These are phyloP conservation scores for Armadillidium nasatum DNA, from an alignment of 1,140 invertebrate genomes.

Conservation along the genomic window DNA sequence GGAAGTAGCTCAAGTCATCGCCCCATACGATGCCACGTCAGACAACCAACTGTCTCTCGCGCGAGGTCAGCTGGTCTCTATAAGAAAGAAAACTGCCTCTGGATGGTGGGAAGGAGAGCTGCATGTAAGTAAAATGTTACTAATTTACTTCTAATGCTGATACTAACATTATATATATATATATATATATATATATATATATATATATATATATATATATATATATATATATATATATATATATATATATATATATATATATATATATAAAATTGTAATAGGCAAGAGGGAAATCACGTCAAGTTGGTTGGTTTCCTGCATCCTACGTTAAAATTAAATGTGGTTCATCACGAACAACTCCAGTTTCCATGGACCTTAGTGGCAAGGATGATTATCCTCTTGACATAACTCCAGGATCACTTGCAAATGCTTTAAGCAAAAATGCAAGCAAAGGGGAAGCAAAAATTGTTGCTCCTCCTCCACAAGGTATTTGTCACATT, in stretches of 20 bases:
- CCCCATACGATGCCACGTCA: slow-evolving; percentile 81
- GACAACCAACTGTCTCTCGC: slow-evolving; percentile 81
- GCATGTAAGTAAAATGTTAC: slow-evolving; percentile 57
- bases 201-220: slow-evolving; percentile 18
- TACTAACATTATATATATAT: slow-evolving; percentile 22
- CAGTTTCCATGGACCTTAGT: slow-evolving; percentile 42
- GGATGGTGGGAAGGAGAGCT: slow-evolving; percentile 99
- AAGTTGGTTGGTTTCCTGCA: slow-evolving; percentile 96
- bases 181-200: slow-evolving; percentile 22
- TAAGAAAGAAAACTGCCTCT: slow-evolving; percentile 89
- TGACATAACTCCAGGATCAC: slow-evolving; percentile 4
- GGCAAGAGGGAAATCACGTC: slow-evolving; percentile 87
- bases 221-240: slow-evolving; percentile 10
- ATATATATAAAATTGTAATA: slow-evolving; percentile 47
- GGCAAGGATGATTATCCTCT: slow-evolving; percentile 37
- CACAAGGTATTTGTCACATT: not conserved
- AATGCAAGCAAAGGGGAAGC: not conserved
- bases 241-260: slow-evolving; percentile 19
- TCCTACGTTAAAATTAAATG: slow-evolving; percentile 84
- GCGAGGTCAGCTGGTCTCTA: slow-evolving; percentile 90
- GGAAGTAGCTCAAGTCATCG: slow-evolving; percentile 83
- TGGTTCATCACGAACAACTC: slow-evolving; percentile 43
- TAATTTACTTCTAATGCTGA: too few relatives aligned
- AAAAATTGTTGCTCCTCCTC: not conserved
- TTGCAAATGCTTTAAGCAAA: not conserved